Evolutionary conservation across 2,113 vertebrate species (phyloP).

Genomic region (Heloderma charlesbogerti): DNA sequence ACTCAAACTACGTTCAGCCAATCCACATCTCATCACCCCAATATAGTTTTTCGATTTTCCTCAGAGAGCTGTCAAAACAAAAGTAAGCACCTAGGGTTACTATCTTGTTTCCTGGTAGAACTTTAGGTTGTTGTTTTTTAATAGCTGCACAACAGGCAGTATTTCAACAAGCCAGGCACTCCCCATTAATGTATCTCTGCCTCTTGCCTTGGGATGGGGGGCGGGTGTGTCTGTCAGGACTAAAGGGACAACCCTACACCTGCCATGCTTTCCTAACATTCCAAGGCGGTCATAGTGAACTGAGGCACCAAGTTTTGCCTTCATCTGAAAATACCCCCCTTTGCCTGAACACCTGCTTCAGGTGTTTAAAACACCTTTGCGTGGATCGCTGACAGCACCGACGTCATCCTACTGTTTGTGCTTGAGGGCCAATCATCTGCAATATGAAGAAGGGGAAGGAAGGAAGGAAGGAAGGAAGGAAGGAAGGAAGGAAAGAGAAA

Average conservation of each 20-base stretch:
- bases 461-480: not conserved
- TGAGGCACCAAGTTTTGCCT: not conserved
- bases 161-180: not conserved
- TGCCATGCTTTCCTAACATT: not conserved
- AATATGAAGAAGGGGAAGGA: slow-evolving; percentile 5
- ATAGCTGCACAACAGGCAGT: not conserved
- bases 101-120: not conserved
- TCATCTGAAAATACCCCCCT: not conserved
- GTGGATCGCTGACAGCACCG: not conserved
- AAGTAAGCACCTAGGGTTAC: too few relatives aligned
- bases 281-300: not conserved
- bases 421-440: slow-evolving; percentile 37
- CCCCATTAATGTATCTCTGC: not conserved
- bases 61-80: not conserved
- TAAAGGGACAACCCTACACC: not conserved
- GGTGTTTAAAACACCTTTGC: slow-evolving; percentile 10
- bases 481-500: not conserved
- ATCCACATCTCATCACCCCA: not conserved
- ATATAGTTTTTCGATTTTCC: not conserved
- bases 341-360: not conserved
- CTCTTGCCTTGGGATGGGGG: too few relatives aligned
- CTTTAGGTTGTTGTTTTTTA: not conserved
- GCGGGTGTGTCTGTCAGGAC: not conserved
- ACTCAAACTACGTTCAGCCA: not conserved
- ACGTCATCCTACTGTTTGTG: slow-evolving; percentile 7